Percentiles rank a stretch among this genome's conserved stretches.
phyloP scores from a whole-genome alignment of 2,888 invertebrate species.

The Boloria selene region DNA sequence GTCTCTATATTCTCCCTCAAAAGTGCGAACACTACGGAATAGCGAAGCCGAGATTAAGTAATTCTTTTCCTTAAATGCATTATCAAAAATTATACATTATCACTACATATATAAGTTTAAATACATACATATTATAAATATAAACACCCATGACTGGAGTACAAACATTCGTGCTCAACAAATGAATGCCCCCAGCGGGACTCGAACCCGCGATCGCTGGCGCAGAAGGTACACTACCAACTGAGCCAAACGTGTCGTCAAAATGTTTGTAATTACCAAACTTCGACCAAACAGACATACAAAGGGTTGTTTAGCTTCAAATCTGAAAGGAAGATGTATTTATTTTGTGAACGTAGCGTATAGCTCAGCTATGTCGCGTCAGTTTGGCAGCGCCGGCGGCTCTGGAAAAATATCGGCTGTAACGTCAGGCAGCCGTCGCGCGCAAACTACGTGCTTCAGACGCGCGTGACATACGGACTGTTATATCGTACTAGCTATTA shows the following conservation, averaged over 20 bases:
- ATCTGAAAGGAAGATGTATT: conserved; percentile 14
- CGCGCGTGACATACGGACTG: conserved; percentile 31
- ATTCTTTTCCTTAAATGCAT: background rate
- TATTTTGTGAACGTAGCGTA: conserved; percentile 19
- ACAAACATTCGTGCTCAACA: too few species aligned
- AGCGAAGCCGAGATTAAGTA: too few species aligned
- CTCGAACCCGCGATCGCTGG: too few species aligned
- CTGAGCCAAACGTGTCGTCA: too few species aligned
- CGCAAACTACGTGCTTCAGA: conserved; percentile 41
- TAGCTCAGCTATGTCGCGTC: conserved; percentile 34
- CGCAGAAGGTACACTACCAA: too few species aligned
- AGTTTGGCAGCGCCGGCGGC: conserved; percentile 44
- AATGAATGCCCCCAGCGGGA: too few species aligned
- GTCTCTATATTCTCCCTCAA: too few species aligned
- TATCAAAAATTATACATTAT: background rate
- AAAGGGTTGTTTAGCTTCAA: background rate
- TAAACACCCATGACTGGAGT: too few species aligned
- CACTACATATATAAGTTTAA: too few species aligned
- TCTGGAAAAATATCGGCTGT: conserved; percentile 45
- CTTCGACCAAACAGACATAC: background rate
- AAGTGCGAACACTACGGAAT: too few species aligned
- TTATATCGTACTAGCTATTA: background rate
- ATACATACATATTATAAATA: too few species aligned
- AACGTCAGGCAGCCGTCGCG: conserved; percentile 41
- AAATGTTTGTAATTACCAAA: too few species aligned